Evolutionary conservation across 1,140 invertebrate species (phyloP).

Genomic region (Drosophila mayri): DNA sequence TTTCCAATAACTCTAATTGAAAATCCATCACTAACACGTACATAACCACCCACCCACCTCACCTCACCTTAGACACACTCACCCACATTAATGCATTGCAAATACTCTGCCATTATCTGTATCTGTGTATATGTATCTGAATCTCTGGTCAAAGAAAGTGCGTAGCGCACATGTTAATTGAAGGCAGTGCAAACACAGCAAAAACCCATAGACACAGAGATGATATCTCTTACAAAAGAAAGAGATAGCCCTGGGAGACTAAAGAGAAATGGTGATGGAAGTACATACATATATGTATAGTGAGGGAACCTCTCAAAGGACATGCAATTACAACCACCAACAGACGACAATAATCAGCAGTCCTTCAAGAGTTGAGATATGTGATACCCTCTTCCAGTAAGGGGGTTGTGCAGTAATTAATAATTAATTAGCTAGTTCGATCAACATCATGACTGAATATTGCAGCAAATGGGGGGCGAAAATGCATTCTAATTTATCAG

Average conservation of each 20-base stretch:
- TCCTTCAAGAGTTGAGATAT: constrained; percentile 15
- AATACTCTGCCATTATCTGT: constrained; percentile 49
- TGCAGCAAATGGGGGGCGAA: neutral
- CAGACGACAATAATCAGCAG: constrained; percentile 2
- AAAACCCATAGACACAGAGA: constrained; percentile 19
- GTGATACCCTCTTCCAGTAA: neutral
- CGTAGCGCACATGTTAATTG: constrained; percentile 76
- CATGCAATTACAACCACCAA: constrained; percentile 46
- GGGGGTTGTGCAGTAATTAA: constrained; percentile 11
- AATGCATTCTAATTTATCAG: neutral
- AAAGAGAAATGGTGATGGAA: constrained; percentile 8
- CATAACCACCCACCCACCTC: constrained; percentile 4
- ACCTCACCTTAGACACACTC: neutral
- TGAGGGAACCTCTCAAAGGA: constrained; percentile 7
- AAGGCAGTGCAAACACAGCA: constrained; percentile 63
- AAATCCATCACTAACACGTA: neutral
- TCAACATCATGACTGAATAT: neutral
- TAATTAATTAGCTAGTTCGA: constrained; percentile 36
- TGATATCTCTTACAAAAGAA: constrained; percentile 14
- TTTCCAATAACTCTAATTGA: neutral
- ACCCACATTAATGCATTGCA: constrained; percentile 66
- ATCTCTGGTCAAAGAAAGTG: constrained; percentile 70
- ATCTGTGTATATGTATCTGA: constrained; percentile 21
- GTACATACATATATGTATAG: neutral
- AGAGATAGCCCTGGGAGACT: constrained; percentile 5